Conservation (phyloP, 2,797 vertebrate genomes). For the Acipenser transmontanus region DNA sequence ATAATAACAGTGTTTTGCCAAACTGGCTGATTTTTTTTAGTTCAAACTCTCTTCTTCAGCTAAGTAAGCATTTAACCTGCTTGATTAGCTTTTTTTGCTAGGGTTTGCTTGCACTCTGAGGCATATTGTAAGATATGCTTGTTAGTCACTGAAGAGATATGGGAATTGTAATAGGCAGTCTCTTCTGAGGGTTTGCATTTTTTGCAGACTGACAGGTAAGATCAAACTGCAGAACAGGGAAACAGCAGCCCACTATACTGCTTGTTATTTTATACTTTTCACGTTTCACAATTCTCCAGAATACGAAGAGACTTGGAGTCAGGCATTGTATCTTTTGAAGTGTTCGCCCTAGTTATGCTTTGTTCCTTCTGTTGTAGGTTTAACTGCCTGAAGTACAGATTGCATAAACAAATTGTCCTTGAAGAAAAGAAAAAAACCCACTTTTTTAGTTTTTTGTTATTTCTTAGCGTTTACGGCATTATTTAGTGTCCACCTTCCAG, state of each 20-base stretch:
- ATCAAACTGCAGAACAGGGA: slow-evolving; percentile 25
- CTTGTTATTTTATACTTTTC: slow-evolving; percentile 16
- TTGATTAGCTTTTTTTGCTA: too few species aligned
- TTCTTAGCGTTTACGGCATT: too few species aligned
- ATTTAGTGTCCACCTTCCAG: too few species aligned
- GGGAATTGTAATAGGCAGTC: slow-evolving; percentile 11
- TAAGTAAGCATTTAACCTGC: too few species aligned
- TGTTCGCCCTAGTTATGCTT: slow-evolving; percentile 33
- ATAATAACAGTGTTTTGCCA: too few species aligned
- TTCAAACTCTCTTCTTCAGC: too few species aligned
- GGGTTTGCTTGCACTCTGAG: too few species aligned
- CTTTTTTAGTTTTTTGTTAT: too few species aligned
- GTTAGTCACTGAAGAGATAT: slow-evolving; percentile 7
- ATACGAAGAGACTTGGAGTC: slow-evolving; percentile 29
- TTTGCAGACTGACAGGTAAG: not conserved
- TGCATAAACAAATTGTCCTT: slow-evolving; percentile 13
- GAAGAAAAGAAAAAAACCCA: too few species aligned
- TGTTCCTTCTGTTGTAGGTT: slow-evolving; percentile 35
- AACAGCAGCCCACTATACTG: slow-evolving; percentile 22
- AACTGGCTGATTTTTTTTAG: too few species aligned
- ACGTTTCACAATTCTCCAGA: slow-evolving; percentile 26
- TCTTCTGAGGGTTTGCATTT: not conserved
- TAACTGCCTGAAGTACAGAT: slow-evolving; percentile 33
- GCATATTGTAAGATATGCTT: too few species aligned
- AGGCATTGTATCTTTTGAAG: slow-evolving; percentile 44